Conservation (phyloP, 2,888 invertebrate genomes). For the Metalampra italica region DNA sequence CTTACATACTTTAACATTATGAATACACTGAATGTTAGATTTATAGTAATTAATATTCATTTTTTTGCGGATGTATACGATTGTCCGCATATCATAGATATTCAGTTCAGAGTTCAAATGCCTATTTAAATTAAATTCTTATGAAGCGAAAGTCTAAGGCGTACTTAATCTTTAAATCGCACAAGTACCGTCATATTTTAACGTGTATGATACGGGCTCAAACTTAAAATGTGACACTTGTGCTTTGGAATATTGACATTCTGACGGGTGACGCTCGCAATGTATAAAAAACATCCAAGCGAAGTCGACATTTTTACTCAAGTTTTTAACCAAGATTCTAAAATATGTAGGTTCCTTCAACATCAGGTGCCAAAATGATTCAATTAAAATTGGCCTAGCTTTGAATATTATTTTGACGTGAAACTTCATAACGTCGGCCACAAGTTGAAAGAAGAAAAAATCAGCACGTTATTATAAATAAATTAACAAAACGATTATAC, state of each 20-base stretch:
- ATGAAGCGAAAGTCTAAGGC: slow-evolving; percentile 45
- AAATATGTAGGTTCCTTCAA: too few relatives aligned
- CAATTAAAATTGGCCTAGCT: background rate
- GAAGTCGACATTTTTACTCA: too few relatives aligned
- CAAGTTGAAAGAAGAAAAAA: too few relatives aligned
- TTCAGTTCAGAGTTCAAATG: slow-evolving; percentile 16
- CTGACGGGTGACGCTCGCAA: slow-evolving; percentile 15
- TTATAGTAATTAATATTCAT: too few relatives aligned
- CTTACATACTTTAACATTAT: too few relatives aligned
- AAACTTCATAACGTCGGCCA: too few relatives aligned
- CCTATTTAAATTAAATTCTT: slow-evolving; percentile 3
- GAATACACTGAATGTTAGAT: too few relatives aligned
- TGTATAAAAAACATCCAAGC: background rate
- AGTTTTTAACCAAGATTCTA: too few relatives aligned
- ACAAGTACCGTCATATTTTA: slow-evolving; percentile 47
- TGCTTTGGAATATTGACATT: slow-evolving; percentile 32
- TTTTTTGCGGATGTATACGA: background rate
- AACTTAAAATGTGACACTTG: slow-evolving; percentile 48
- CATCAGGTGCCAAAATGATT: too few relatives aligned
- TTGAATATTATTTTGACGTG: background rate
- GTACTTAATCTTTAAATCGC: slow-evolving; percentile 32
- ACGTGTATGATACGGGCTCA: slow-evolving; percentile 25
- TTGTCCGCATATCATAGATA: slow-evolving; percentile 41
- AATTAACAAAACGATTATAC: too few relatives aligned
- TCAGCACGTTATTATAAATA: too few relatives aligned